These are phyloP conservation scores for Carterocephalus palaemon DNA, from an alignment of 2,888 invertebrate species.

Conservation along the genomic window DNA sequence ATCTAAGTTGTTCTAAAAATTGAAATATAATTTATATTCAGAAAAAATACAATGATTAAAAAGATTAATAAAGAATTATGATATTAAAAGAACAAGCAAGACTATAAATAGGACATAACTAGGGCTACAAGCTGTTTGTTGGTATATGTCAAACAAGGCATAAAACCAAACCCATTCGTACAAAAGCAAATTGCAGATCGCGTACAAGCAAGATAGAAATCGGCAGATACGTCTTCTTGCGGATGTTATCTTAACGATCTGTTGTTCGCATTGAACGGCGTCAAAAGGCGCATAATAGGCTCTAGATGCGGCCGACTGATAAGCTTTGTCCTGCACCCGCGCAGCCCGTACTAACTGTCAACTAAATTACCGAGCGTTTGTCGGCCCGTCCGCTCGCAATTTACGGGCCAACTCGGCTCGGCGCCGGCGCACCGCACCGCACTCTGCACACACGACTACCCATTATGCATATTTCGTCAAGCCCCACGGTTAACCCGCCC, in stretches of 20 bases:
- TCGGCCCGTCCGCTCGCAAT: constrained; percentile 67
- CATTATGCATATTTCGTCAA: constrained; percentile 3
- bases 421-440: constrained; percentile 42
- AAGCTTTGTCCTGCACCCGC: constrained; percentile 52
- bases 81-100: no score
- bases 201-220: constrained; percentile 29
- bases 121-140: no score
- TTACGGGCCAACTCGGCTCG: constrained; percentile 60
- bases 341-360: constrained; percentile 61
- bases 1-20: no score
- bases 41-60: no score
- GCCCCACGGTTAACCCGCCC: constrained; percentile 1
- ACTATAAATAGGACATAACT: no score
- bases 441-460: not conserved
- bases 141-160: no score
- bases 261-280: constrained; percentile 51
- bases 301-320: constrained; percentile 67
- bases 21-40: no score
- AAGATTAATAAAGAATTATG: no score
- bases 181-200: constrained; percentile 26
- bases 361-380: constrained; percentile 72
- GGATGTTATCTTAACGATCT: constrained; percentile 57
- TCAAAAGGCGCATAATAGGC: constrained; percentile 72
- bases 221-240: constrained; percentile 26
- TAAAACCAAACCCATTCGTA: constrained; percentile 2